Evolutionary conservation across 1,140 invertebrate genomes (phyloP).

Genomic region (Apis dorsata): DNA sequence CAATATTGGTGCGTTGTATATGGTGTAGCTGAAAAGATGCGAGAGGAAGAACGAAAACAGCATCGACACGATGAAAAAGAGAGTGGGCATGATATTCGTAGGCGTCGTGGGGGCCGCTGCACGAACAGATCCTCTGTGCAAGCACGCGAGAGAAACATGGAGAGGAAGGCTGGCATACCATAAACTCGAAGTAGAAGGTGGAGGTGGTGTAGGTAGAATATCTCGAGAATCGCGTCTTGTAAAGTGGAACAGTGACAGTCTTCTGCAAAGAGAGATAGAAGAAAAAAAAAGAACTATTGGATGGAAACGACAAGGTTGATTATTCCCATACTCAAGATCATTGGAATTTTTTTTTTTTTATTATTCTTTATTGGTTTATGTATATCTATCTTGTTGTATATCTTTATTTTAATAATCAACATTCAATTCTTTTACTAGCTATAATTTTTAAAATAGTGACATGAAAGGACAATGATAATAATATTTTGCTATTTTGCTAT

Average conservation of each 20-base stretch:
- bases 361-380: too few relatives aligned
- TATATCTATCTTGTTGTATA: too few relatives aligned
- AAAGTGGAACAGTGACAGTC: constrained; percentile 71
- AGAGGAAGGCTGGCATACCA: constrained; percentile 62
- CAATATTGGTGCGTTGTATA: constrained; percentile 30
- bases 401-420: too few relatives aligned
- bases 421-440: neutral
- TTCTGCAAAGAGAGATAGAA: constrained; percentile 44
- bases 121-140: constrained; percentile 55
- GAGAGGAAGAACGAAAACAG: constrained; percentile 35
- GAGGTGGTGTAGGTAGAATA: constrained; percentile 67
- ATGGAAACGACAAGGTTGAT: constrained; percentile 32
- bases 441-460: neutral
- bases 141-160: constrained; percentile 61
- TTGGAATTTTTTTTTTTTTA: constrained; percentile 20
- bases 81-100: constrained; percentile 57
- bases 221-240: constrained; percentile 67
- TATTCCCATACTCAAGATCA: constrained; percentile 65
- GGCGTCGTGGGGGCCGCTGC: constrained; percentile 69
- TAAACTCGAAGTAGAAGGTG: constrained; percentile 43
- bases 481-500: too few relatives aligned
- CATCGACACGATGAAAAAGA: constrained; percentile 23
- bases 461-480: too few relatives aligned
- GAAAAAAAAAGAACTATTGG: constrained; percentile 32
- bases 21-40: constrained; percentile 23